phyloP scores from a whole-genome alignment of 2,888 invertebrate species.

The Pherbina coryleti region DNA sequence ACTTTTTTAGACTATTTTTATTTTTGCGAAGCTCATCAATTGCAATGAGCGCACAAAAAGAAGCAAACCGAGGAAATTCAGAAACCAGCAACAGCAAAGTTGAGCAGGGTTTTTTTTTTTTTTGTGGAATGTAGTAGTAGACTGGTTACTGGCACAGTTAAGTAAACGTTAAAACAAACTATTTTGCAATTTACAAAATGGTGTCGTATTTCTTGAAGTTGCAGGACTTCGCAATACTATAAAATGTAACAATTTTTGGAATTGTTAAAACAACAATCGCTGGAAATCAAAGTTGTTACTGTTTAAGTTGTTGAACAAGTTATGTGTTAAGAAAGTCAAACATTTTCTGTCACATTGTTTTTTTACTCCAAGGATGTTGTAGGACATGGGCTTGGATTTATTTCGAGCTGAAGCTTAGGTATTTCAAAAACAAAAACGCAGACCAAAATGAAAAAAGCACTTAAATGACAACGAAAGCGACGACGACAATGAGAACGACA shows the following conservation, averaged over 20 bases:
- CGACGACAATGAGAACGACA: not conserved
- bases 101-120: too few relatives aligned
- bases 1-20: conserved; percentile 27
- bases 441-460: not conserved
- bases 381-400: not conserved
- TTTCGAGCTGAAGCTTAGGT: too few relatives aligned
- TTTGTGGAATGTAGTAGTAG: too few relatives aligned
- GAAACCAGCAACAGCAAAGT: not conserved
- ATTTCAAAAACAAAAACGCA: not conserved
- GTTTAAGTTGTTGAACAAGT: too few relatives aligned
- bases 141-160: not conserved
- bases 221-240: not conserved
- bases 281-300: too few relatives aligned
- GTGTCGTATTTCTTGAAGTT: not conserved
- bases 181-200: not conserved
- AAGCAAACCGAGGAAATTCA: not conserved
- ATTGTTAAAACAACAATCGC: too few relatives aligned
- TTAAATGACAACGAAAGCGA: not conserved
- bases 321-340: too few relatives aligned
- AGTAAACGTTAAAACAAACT: not conserved
- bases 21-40: conserved; percentile 36
- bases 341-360: too few relatives aligned
- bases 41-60: conserved; percentile 27
- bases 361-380: not conserved
- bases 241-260: too few relatives aligned